These are phyloP conservation scores for Chiroxiphia lanceolata DNA, from an alignment of 2,797 vertebrate species.

Conservation along the genomic window DNA sequence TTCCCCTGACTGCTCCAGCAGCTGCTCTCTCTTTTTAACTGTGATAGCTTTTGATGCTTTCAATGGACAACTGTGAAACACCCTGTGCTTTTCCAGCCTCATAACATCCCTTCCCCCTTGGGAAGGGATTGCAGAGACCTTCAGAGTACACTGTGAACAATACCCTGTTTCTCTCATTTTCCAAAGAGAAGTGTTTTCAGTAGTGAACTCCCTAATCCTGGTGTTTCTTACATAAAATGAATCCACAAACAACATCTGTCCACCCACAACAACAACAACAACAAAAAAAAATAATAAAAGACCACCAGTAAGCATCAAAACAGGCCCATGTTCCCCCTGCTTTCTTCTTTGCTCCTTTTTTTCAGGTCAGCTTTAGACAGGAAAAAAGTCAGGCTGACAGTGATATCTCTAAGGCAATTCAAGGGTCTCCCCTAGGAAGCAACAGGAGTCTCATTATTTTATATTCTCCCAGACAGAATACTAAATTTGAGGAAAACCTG, in stretches of 20 bases:
- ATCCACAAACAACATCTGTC: not conserved
- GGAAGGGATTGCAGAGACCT: not conserved
- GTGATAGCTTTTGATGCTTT: not conserved
- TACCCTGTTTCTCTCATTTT: not conserved
- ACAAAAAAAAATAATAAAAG: not conserved
- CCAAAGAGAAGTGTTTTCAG: not conserved
- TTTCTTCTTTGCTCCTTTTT: conserved; percentile 19
- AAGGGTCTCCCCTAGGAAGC: conserved; percentile 3
- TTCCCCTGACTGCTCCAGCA: not conserved
- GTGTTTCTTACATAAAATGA: not conserved
- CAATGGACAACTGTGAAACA: not conserved
- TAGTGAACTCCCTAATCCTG: not conserved
- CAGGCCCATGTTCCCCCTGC: not conserved
- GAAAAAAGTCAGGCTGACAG: not conserved
- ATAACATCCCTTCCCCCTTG: not conserved
- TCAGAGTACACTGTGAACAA: not conserved
- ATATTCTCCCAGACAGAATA: conserved; percentile 44
- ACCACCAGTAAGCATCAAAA: not conserved
- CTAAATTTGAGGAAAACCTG: conserved; percentile 34
- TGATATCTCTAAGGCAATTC: conserved; percentile 44
- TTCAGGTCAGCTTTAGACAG: conserved; percentile 27
- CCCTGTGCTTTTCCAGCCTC: not conserved
- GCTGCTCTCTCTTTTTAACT: not conserved
- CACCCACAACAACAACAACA: not conserved
- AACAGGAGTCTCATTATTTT: conserved; percentile 54